Conservation (phyloP, 2,797 vertebrate species). For the Chaenodraco wilsoni region DNA sequence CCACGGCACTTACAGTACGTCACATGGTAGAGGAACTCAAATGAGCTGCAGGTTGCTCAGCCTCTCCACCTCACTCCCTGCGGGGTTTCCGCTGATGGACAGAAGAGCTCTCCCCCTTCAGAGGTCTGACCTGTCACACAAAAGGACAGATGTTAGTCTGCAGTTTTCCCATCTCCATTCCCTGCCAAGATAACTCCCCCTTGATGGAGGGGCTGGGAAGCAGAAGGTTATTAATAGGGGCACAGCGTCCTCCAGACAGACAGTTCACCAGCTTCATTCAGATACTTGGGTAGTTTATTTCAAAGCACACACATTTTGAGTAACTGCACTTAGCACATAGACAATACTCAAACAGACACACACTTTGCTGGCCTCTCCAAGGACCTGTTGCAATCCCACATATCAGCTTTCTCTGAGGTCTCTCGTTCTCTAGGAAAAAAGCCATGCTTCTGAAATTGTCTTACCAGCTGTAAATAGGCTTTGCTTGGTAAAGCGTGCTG, state of each 20-base stretch:
- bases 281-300: constrained; percentile 14
- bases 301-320: neutral
- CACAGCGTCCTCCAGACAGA: constrained; percentile 4
- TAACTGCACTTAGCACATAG: constrained; percentile 2
- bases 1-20: constrained; percentile 27
- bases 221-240: constrained; percentile 48
- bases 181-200: constrained; percentile 56
- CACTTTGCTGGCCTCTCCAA: constrained; percentile 24
- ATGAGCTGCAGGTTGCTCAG: constrained; percentile 40
- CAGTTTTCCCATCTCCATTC: constrained; percentile 50
- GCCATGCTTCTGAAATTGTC: constrained; percentile 71
- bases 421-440: constrained; percentile 40
- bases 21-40: constrained; percentile 39
- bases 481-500: constrained; percentile 70
- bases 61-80: constrained; percentile 30
- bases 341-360: constrained; percentile 7
- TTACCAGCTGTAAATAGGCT: constrained; percentile 81
- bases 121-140: constrained; percentile 57
- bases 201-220: constrained; percentile 32
- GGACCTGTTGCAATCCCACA: constrained; percentile 47
- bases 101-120: constrained; percentile 47
- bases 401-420: constrained; percentile 46
- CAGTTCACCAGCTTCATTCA: constrained; percentile 7
- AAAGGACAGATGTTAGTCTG: constrained; percentile 68
- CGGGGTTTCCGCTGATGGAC: constrained; percentile 64